These are phyloP conservation scores for Diglossa cyanea DNA, from an alignment of 2,797 vertebrate species.

Conservation along the genomic window DNA sequence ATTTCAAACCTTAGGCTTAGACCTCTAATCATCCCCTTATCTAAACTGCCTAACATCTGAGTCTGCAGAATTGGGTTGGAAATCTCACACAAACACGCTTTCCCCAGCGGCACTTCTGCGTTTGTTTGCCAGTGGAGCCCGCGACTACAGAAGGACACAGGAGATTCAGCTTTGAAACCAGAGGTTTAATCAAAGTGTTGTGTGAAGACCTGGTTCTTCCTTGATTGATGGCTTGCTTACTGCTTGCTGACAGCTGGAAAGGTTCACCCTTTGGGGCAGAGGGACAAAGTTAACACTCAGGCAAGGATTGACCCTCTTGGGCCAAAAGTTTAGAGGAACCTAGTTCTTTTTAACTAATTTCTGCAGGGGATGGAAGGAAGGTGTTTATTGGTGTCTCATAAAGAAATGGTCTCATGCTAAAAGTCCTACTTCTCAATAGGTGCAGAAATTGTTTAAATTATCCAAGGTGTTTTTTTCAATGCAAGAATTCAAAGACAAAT, in stretches of 20 bases:
- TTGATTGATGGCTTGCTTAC: conserved; percentile 16
- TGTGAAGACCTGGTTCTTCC: background rate
- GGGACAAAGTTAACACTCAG: background rate
- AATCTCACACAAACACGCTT: conserved; percentile 59
- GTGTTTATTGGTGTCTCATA: background rate
- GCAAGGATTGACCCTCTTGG: background rate
- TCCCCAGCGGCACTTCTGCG: conserved; percentile 21
- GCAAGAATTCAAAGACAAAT: background rate
- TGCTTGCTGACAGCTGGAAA: background rate
- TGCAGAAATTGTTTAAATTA: background rate
- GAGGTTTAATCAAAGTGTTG: conserved; percentile 18
- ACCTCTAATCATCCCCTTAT: conserved; percentile 68
- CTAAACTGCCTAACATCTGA: conserved; percentile 67
- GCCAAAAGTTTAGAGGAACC: background rate
- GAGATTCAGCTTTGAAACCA: conserved; percentile 41
- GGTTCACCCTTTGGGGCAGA: background rate
- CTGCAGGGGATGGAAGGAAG: background rate
- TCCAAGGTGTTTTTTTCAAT: background rate
- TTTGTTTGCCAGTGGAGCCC: conserved; percentile 31
- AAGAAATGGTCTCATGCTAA: background rate
- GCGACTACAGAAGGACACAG: background rate
- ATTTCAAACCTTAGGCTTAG: conserved; percentile 67
- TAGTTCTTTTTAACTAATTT: background rate
- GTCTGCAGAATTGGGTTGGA: conserved; percentile 59
- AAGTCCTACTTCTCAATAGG: background rate